Evolutionary conservation across 2,113 vertebrate genomes (phyloP).

Genomic region (Montifringilla adamsi): DNA sequence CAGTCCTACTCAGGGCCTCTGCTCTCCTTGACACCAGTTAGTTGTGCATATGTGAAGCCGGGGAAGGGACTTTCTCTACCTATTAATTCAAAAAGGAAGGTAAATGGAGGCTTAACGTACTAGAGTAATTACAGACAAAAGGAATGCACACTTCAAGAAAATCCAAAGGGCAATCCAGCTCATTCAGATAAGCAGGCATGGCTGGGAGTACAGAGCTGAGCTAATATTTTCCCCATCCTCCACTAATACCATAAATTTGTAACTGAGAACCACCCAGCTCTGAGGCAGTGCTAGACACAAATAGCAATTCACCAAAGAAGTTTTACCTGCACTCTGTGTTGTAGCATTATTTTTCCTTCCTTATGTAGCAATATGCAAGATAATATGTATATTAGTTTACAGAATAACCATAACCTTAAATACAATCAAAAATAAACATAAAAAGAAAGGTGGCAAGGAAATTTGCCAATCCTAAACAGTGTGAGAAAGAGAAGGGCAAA

Average conservation of each 20-base stretch:
- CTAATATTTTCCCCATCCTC: not conserved
- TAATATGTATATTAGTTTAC: not conserved
- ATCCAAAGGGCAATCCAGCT: not conserved
- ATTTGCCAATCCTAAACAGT: not conserved
- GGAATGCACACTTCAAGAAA: not conserved
- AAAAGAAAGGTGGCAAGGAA: not conserved
- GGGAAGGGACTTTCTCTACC: not conserved
- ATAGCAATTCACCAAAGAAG: not conserved
- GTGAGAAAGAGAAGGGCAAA: not conserved
- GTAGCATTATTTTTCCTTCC: not conserved
- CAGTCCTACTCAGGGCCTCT: not conserved
- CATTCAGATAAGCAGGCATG: not conserved
- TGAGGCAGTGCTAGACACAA: not conserved
- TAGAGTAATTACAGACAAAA: not conserved
- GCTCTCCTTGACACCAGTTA: not conserved
- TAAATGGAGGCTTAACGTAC: not conserved
- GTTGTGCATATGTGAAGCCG: not conserved
- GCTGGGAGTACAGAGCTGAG: not conserved
- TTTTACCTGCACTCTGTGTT: not conserved
- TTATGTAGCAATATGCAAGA: not conserved
- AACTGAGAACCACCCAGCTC: not conserved
- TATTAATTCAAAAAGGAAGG: not conserved
- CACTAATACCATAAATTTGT: not conserved
- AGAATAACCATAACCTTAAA: not conserved
- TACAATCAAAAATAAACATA: not conserved